A percentile compares a stretch with the other conserved stretches of the same genome.
Evolutionary conservation across 2,888 invertebrate species (phyloP).

Genomic region (Ornithoptera alexandrae): DNA sequence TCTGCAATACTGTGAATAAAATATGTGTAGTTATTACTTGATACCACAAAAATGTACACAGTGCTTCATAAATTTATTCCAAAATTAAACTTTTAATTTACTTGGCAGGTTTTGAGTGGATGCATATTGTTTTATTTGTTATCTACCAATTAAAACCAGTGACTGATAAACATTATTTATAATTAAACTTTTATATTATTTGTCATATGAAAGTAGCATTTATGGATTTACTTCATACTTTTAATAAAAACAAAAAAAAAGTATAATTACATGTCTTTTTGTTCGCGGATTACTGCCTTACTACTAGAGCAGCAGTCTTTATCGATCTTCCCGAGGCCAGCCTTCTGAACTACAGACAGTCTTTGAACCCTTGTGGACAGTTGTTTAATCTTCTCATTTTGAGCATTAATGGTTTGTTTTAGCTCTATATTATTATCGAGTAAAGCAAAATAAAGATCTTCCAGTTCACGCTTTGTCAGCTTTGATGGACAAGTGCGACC

Average conservation of each 20-base stretch:
- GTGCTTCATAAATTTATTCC: no score
- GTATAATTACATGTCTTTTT: constrained; percentile 53
- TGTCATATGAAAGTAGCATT: no score
- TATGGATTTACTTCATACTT: no score
- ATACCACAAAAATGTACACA: no score
- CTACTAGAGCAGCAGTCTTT: constrained; percentile 51
- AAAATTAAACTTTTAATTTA: no score
- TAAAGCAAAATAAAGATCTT: constrained; percentile 82
- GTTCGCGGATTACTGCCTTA: constrained; percentile 51
- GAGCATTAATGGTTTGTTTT: constrained; percentile 81
- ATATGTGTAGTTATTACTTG: no score
- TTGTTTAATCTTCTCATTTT: constrained; percentile 74
- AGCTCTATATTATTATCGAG: constrained; percentile 81
- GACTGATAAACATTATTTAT: no score
- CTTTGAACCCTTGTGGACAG: constrained; percentile 58
- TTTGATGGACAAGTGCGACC: constrained; percentile 68
- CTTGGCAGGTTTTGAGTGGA: no score
- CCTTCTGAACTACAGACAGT: constrained; percentile 46
- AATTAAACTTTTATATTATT: no score
- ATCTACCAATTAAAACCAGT: no score
- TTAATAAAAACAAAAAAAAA: not conserved
- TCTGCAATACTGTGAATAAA: constrained; percentile 51
- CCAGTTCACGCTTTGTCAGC: constrained; percentile 81
- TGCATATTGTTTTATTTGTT: no score
- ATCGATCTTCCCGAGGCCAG: constrained; percentile 40